A percentile compares a stretch with the other conserved stretches of the same genome.
Evolutionary conservation across 2,797 vertebrate species (phyloP).

Genomic region (Diglossa cyanea): DNA sequence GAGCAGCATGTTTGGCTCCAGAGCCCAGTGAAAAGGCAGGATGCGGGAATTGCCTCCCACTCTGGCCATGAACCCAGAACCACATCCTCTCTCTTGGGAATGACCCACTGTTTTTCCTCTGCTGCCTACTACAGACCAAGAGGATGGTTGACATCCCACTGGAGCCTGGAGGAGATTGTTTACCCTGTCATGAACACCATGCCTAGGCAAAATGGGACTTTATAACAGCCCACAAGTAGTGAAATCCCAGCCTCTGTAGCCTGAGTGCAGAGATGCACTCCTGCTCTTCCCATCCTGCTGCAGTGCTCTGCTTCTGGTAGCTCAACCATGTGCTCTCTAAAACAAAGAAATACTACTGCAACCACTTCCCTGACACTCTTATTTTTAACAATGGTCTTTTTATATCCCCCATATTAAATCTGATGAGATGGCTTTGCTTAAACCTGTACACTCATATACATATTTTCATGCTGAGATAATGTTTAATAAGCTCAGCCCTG

Average conservation of each 20-base stretch:
- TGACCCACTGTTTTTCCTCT: neutral
- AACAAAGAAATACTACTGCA: neutral
- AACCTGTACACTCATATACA: neutral
- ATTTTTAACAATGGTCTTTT: neutral
- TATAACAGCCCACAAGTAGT: neutral
- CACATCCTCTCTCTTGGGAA: slow-evolving; percentile 41
- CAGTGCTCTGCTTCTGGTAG: neutral
- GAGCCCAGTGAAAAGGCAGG: neutral
- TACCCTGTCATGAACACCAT: neutral
- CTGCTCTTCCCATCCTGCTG: neutral
- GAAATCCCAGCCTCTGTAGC: neutral
- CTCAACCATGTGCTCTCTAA: neutral
- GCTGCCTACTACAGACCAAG: neutral
- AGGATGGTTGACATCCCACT: neutral
- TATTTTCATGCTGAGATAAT: slow-evolving; percentile 20
- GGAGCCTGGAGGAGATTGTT: neutral
- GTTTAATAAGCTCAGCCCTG: neutral
- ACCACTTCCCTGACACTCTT: neutral
- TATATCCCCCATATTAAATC: neutral
- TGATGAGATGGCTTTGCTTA: neutral
- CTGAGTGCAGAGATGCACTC: neutral
- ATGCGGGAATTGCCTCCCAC: slow-evolving; percentile 39
- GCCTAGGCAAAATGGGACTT: neutral
- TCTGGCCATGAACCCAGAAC: slow-evolving; percentile 21
- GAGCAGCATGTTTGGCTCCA: neutral